phyloP scores from a whole-genome alignment of 2,113 vertebrate species.

The Carassius auratus region DNA sequence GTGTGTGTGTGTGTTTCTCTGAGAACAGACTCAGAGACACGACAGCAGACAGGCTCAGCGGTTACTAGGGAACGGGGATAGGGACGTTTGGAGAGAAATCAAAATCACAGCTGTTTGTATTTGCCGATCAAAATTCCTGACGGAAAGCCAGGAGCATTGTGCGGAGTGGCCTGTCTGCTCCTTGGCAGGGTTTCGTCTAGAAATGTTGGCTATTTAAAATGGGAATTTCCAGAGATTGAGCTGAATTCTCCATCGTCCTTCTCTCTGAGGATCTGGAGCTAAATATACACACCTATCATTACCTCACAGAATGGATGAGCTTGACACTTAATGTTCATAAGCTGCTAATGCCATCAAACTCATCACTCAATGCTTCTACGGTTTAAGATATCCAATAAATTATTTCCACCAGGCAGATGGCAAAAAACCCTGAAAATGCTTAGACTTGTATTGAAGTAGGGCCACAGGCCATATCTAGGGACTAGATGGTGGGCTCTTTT shows the following conservation, averaged over 20 bases:
- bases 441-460: background rate
- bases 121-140: conserved; percentile 67
- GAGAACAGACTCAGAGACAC: background rate
- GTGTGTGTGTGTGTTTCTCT: background rate
- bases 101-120: conserved; percentile 59
- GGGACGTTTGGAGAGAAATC: conserved; percentile 31
- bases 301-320: background rate
- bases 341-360: background rate
- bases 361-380: background rate
- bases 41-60: conserved; percentile 17
- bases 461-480: background rate
- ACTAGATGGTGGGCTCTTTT: background rate
- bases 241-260: background rate
- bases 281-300: background rate
- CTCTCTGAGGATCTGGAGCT: background rate
- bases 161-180: conserved; percentile 30
- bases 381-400: background rate
- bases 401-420: conserved; percentile 4
- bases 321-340: no score
- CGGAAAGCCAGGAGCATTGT: conserved; percentile 52
- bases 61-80: conserved; percentile 7
- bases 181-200: background rate
- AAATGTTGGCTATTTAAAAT: background rate
- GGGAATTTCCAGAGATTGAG: conserved; percentile 30
- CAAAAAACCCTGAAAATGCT: background rate